Base-by-base conservation (phyloP, 2,797 vertebrate species). In the Percopsis omiscomaycus region DNA sequence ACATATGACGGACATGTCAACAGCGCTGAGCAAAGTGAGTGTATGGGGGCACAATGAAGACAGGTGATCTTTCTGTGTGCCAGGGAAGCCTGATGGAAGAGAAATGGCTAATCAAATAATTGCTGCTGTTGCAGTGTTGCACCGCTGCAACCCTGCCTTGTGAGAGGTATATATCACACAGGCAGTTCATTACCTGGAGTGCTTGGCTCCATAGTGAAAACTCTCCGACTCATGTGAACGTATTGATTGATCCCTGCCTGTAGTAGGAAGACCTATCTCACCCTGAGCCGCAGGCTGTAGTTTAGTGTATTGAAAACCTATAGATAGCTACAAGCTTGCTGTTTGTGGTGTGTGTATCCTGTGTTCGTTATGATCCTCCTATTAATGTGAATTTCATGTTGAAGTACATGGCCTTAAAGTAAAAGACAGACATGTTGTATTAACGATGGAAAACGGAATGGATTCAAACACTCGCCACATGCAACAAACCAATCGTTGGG, bases 161-260 rank as follows among this genome's bases (percentile, higher is more conserved):
- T 61, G 79, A 76, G 79, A 80, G 74, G 79, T 68, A 90, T 94
- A 89, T 90, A 93, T 94, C 92, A 93, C 73, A 62, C 69, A 74
- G 91, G 88, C 92, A 93, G 89, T 90, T 93, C 92, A 93, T 94
- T 93, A 94, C 89, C 86, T 84, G 85, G 80, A 93, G 92, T 93
- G 91, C 92, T 91, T 90, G 86, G 87, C 87, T 90, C 55, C 72
- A 56, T 72, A 77, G 66, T 63, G 61, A 50, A 60, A 69, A 69
- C 73, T 81, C 68, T 64, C 73, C 75, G 75, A 70, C 74, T 80
- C 80, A 86, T 82, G 77, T 86, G 60, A 82, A 73, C 55, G 64
- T 87, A 93, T 92, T 60, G 86, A 92, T 91, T 80, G 30, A 70
- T 61, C 59, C 69, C 56, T 57, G 66, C 68, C 77, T 79, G 74